Conservation (phyloP, 2,888 invertebrate genomes). For the Volucella inflata region DNA sequence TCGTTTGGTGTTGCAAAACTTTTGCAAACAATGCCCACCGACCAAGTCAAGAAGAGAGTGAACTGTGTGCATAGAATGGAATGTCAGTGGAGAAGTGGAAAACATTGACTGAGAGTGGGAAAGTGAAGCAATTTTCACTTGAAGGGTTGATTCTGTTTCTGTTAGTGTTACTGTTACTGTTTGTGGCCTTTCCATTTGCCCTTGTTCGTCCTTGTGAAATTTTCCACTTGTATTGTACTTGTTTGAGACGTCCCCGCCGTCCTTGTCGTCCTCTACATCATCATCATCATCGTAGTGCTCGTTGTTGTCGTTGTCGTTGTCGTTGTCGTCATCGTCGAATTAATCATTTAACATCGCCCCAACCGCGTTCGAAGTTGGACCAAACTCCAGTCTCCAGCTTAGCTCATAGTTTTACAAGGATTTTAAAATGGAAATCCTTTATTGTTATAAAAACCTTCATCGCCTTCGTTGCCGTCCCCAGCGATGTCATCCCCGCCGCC, state of each 20-base stretch:
- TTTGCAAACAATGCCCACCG: conserved; percentile 34
- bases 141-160: conserved; percentile 40
- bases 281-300: not conserved
- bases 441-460: conserved; percentile 55
- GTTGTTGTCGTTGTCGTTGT: not conserved
- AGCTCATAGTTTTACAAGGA: conserved; percentile 67
- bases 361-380: not conserved
- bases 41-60: conserved; percentile 4
- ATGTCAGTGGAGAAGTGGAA: conserved; percentile 29
- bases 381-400: conserved; percentile 28
- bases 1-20: conserved; percentile 53
- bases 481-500: not conserved
- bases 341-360: conserved; percentile 65
- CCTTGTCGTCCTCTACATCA: not conserved
- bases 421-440: conserved; percentile 66
- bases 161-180: not conserved
- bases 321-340: conserved; percentile 49
- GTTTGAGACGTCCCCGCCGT: not conserved
- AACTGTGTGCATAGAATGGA: not conserved
- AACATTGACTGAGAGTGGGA: conserved; percentile 15
- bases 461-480: not conserved
- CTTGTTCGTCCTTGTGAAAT: conserved; percentile 68
- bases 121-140: conserved; percentile 55
- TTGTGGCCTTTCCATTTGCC: conserved; percentile 37
- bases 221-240: conserved; percentile 33